Percentiles rank a stretch among this genome's conserved stretches.
phyloP scores from a whole-genome alignment of 2,797 vertebrate species.

The Chelidonichthys spinosus region DNA sequence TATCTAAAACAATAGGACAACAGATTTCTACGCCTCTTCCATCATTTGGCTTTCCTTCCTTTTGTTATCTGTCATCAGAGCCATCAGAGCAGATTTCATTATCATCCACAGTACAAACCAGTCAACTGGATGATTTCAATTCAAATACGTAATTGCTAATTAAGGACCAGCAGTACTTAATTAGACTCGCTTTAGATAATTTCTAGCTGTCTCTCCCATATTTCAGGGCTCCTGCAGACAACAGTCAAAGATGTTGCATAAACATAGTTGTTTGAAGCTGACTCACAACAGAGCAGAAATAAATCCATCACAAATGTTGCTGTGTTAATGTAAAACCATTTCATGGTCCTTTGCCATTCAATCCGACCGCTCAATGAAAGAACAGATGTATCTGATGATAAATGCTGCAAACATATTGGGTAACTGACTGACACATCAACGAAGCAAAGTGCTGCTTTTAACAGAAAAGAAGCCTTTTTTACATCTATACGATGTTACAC shows the following conservation, averaged over 20 bases:
- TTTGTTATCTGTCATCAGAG: constrained; percentile 6
- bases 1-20: constrained; percentile 28
- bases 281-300: neutral
- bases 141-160: constrained; percentile 1
- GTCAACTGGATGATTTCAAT: constrained; percentile 2
- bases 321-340: no score
- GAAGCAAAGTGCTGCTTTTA: no score
- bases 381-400: neutral
- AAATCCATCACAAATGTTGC: no score
- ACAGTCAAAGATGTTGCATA: neutral
- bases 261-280: neutral
- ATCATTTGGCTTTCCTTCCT: neutral
- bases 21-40: neutral
- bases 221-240: neutral
- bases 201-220: neutral
- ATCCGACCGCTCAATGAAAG: neutral
- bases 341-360: no score
- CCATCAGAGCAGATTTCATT: constrained; percentile 14
- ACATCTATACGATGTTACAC: no score
- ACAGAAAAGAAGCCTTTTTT: no score
- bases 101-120: constrained; percentile 22
- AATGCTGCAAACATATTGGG: neutral
- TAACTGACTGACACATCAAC: neutral
- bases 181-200: neutral
- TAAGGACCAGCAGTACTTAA: neutral